Evolutionary conservation across 2,113 vertebrate genomes (phyloP), one percentile per base, ranked within the genome.

Genomic region (Elephas maximus): DNA sequence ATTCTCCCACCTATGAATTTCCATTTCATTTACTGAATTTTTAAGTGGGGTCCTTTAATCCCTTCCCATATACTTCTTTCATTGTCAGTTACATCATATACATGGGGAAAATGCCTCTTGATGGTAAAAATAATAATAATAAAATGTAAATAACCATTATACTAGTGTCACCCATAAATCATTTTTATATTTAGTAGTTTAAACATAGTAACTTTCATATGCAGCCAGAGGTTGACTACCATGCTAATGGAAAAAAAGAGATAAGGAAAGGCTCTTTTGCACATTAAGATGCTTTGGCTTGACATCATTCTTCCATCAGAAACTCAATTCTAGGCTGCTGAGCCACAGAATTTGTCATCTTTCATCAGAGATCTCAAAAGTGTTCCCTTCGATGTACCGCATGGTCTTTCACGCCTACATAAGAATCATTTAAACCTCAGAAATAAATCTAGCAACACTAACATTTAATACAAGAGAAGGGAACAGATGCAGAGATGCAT

Each of bases 301-400:
- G 96, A 45, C 92, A 94, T 97, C 98, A 95, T 92, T 84, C 93
- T 71, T 85, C 73, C 88, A 92, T 94, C 77, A 93, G 86, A 97
- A 97, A 81, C 80, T 73, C 78, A 95, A 71, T 79, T 96, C 96
- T 97, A 96, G 94, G 97, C 79, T 96, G 60, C 90, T 45, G 69
- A 96, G 65, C 82, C 95, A 88, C 76, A 84, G 65, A 94, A 95
- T 95, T 96, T 96, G 92, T 95, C 87, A 84, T 88, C 89, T 97
- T 96, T 97, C 88, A 96, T 63, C 77, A 98, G 97, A 96, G 97
- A 95, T 96, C 95, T 98, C 97, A 63, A 12, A 95, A 97, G 96
- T 86, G n/a, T 97, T 97, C 88, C 98, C 86, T 91, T 97, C 96
- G 69, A 93, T 86, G 60, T 88, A 84, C 91, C 92, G 91, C 95